phyloP scores from a whole-genome alignment of 2,888 invertebrate species.

The Clepsis dumicolana region DNA sequence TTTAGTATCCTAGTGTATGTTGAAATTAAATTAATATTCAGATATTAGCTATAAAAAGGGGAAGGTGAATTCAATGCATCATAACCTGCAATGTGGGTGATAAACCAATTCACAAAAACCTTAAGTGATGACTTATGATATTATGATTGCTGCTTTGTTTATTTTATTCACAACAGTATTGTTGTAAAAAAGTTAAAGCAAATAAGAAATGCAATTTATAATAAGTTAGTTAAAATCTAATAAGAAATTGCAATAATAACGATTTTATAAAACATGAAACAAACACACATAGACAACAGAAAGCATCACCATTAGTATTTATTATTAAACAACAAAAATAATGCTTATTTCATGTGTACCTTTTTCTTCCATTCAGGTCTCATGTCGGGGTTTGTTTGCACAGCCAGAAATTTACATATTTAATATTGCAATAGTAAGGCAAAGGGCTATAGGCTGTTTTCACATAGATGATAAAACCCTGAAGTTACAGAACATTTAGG shows the following conservation, averaged over 20 bases:
- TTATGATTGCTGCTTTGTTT: no score
- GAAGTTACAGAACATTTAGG: background rate
- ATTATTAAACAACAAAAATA: slow-evolving; percentile 43
- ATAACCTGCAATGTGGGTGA: no score
- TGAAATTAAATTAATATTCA: no score
- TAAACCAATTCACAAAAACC: no score
- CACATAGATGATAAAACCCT: slow-evolving; percentile 17
- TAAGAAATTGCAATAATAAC: background rate
- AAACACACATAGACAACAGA: slow-evolving; percentile 27
- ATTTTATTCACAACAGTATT: no score
- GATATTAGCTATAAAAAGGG: no score
- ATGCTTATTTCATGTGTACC: slow-evolving; percentile 59
- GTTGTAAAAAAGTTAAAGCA: no score
- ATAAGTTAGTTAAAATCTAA: background rate
- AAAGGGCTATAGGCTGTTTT: slow-evolving; percentile 23
- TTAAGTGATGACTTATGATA: no score
- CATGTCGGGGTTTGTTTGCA: slow-evolving; percentile 81
- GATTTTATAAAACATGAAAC: background rate
- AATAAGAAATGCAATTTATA: background rate
- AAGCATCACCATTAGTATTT: slow-evolving; percentile 22
- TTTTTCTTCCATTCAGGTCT: slow-evolving; percentile 82
- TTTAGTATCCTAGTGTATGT: no score
- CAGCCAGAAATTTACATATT: slow-evolving; percentile 69
- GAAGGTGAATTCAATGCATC: no score
- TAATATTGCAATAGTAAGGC: slow-evolving; percentile 44